Evolutionary conservation across 2,888 invertebrate species (phyloP).

Genomic region (Ametastegia equiseti): DNA sequence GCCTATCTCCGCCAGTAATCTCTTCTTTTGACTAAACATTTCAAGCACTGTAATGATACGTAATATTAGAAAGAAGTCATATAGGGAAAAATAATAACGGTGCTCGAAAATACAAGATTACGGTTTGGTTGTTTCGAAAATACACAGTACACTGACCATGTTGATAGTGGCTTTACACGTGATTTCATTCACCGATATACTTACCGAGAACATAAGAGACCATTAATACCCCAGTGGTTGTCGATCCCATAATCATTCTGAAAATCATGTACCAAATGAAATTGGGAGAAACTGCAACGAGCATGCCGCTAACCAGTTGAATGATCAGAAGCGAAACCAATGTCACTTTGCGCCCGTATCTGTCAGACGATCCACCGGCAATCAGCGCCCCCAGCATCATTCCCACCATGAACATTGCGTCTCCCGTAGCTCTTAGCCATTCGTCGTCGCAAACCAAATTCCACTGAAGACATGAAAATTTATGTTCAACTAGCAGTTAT

Average conservation of each 20-base stretch:
- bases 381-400: slow-evolving; percentile 85
- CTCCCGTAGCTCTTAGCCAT: slow-evolving; percentile 82
- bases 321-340: slow-evolving; percentile 85
- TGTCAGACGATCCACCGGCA: slow-evolving; percentile 86
- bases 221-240: slow-evolving; percentile 87
- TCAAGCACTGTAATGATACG: slow-evolving; percentile 78
- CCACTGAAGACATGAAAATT: slow-evolving; percentile 77
- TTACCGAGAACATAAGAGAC: slow-evolving; percentile 88
- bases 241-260: slow-evolving; percentile 84
- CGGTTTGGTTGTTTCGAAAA: too few relatives aligned
- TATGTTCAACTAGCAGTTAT: neutral
- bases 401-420: slow-evolving; percentile 85
- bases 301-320: slow-evolving; percentile 83
- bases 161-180: neutral
- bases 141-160: too few relatives aligned
- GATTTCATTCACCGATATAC: slow-evolving; percentile 50
- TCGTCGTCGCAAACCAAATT: slow-evolving; percentile 82
- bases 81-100: too few relatives aligned
- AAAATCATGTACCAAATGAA: slow-evolving; percentile 83
- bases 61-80: neutral
- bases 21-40: slow-evolving; percentile 85
- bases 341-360: slow-evolving; percentile 84
- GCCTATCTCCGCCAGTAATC: slow-evolving; percentile 84
- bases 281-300: slow-evolving; percentile 83
- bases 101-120: too few relatives aligned